These are phyloP conservation scores for Hetaerina titia DNA, from an alignment of 2,888 invertebrate species.

Conservation along the genomic window DNA sequence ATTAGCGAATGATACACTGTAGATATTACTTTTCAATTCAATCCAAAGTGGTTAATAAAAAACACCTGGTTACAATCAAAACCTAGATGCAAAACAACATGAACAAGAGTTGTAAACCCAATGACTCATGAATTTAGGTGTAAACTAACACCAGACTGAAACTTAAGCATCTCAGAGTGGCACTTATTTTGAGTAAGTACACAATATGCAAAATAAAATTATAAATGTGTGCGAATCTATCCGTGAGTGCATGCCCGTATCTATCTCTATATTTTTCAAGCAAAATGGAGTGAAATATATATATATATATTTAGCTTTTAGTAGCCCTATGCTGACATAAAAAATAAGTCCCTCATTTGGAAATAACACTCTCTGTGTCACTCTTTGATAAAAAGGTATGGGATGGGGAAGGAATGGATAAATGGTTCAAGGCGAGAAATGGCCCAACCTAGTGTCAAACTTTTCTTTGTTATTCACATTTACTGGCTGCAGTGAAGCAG, in stretches of 20 bases:
- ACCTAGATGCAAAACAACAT: conserved; percentile 50
- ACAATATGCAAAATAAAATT: conserved; percentile 64
- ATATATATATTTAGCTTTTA: conserved; percentile 48
- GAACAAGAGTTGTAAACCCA: conserved; percentile 58
- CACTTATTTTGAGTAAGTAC: conserved; percentile 55
- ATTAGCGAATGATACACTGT: conserved; percentile 55
- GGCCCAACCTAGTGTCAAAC: conserved; percentile 59
- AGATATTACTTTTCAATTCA: neutral
- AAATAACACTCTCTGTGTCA: conserved; percentile 44
- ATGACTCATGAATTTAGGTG: conserved; percentile 55
- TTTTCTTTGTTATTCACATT: conserved; percentile 61
- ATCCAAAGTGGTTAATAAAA: conserved; percentile 36
- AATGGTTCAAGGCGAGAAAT: conserved; percentile 62
- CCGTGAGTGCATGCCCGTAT: conserved; percentile 66
- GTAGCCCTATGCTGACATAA: conserved; percentile 52
- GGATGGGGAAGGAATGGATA: conserved; percentile 52
- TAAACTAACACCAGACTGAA: conserved; percentile 60
- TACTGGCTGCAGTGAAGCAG: conserved; percentile 42
- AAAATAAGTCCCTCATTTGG: conserved; percentile 33
- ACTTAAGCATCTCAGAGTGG: conserved; percentile 59
- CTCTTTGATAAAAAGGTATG: conserved; percentile 48
- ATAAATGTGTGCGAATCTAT: conserved; percentile 63
- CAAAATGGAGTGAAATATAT: conserved; percentile 58
- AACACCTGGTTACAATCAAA: conserved; percentile 63
- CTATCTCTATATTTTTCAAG: conserved; percentile 66